Percentiles rank a stretch among this genome's conserved stretches.
These are phyloP conservation scores for Epinephelus lanceolatus DNA, from an alignment of 2,113 vertebrate species.

Conservation along the genomic window DNA sequence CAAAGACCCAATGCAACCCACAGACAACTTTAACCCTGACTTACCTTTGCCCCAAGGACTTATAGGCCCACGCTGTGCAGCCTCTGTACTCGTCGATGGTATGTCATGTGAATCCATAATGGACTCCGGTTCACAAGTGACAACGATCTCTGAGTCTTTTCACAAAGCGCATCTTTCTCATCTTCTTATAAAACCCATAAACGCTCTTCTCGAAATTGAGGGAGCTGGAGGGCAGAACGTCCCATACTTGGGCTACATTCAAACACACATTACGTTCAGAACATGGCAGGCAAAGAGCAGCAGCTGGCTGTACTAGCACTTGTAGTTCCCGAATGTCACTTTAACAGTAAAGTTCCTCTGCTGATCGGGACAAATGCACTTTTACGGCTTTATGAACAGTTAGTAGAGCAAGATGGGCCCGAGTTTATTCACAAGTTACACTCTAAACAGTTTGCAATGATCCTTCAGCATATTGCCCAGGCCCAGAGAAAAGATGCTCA, in stretches of 20 bases:
- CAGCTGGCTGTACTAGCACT: background rate
- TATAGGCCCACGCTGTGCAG: background rate
- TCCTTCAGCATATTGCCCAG: background rate
- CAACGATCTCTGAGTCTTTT: background rate
- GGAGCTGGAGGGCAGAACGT: background rate
- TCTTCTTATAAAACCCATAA: background rate
- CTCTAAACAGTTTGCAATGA: background rate
- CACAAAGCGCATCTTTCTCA: background rate
- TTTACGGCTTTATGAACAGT: background rate
- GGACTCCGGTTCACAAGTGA: constrained; percentile 1
- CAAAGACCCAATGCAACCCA: no score
- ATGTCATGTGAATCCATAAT: background rate
- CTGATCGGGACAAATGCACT: background rate
- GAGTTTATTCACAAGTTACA: background rate
- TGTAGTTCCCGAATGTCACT: background rate
- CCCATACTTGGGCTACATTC: background rate
- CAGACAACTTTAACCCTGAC: no score
- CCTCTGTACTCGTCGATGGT: background rate
- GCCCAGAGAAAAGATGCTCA: background rate
- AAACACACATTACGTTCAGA: background rate
- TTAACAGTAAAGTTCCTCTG: background rate
- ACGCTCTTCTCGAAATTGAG: background rate
- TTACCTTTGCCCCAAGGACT: background rate
- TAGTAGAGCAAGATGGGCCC: background rate
- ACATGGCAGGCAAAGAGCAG: background rate